Conservation (phyloP, 2,888 invertebrate species). For the Hirtodrosophila cameraria region DNA sequence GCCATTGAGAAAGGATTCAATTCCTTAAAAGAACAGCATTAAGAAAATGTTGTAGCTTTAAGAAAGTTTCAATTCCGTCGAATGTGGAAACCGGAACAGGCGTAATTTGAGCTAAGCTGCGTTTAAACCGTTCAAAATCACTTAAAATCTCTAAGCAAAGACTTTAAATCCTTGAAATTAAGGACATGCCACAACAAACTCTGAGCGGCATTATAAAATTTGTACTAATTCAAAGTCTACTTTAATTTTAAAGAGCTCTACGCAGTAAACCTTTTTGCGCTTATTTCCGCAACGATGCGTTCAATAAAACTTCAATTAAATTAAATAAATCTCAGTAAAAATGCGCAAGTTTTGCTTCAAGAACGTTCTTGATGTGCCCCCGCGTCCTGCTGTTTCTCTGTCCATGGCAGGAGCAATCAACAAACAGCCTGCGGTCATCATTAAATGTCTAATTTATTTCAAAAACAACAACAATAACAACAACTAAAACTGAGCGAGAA, state of each 20-base stretch:
- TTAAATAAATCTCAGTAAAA: slow-evolving; percentile 75
- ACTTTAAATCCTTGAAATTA: too few species aligned
- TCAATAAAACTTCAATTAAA: slow-evolving; percentile 75
- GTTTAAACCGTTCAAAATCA: too few species aligned
- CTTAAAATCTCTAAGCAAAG: too few species aligned
- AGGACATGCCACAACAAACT: too few species aligned
- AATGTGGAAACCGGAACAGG: too few species aligned
- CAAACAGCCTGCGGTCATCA: slow-evolving; percentile 77
- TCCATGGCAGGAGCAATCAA: slow-evolving; percentile 68
- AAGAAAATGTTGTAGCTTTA: too few species aligned
- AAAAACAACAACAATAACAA: slow-evolving; percentile 54
- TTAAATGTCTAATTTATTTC: slow-evolving; percentile 79
- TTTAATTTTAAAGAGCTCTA: not conserved
- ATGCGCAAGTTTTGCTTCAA: slow-evolving; percentile 47
- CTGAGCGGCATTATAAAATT: too few species aligned
- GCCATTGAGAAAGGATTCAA: too few species aligned
- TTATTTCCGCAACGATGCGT: slow-evolving; percentile 51
- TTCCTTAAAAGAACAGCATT: too few species aligned
- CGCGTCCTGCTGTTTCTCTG: slow-evolving; percentile 4
- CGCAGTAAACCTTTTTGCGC: slow-evolving; percentile 1
- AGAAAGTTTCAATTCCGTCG: too few species aligned
- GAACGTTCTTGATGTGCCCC: slow-evolving; percentile 1
- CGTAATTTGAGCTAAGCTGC: too few species aligned
- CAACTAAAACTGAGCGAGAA: slow-evolving; percentile 48
- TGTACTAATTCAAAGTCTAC: not conserved